phyloP scores from a whole-genome alignment of 2,888 invertebrate species.

The Coenonympha glycerion region DNA sequence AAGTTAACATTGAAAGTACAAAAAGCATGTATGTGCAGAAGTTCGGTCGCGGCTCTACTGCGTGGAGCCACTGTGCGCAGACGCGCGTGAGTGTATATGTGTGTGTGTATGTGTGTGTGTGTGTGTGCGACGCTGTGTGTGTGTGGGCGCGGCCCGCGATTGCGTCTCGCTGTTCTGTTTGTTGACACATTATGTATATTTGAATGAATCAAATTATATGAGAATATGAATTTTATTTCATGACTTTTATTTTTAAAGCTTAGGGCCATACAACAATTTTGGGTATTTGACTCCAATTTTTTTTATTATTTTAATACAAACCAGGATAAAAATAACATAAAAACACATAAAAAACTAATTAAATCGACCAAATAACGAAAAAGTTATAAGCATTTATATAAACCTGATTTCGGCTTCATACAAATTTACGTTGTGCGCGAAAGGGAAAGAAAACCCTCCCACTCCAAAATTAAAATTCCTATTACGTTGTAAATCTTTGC shows the following conservation, averaged over 20 bases:
- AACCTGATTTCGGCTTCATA: too few species aligned
- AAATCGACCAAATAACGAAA: too few species aligned
- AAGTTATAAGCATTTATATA: too few species aligned
- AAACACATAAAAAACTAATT: too few species aligned
- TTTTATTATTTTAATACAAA: too few species aligned
- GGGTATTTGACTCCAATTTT: too few species aligned
- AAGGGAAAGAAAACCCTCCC: too few species aligned
- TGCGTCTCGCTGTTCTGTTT: constrained; percentile 73
- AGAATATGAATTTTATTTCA: constrained; percentile 68
- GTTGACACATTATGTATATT: constrained; percentile 76
- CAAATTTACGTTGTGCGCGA: too few species aligned
- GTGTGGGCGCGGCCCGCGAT: constrained; percentile 40
- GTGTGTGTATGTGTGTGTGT: constrained; percentile 35
- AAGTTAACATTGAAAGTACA: constrained; percentile 52
- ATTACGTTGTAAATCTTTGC: too few species aligned
- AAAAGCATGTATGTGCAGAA: constrained; percentile 70
- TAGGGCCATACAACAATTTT: too few species aligned
- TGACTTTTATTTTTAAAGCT: constrained; percentile 45
- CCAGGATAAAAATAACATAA: too few species aligned
- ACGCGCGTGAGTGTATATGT: constrained; percentile 35
- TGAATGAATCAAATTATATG: constrained; percentile 76
- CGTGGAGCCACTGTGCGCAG: constrained; percentile 42
- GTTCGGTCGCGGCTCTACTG: constrained; percentile 57
- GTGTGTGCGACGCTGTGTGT: constrained; percentile 33
- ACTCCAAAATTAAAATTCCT: too few species aligned